These are phyloP conservation scores for Sciurus carolinensis DNA, from an alignment of 2,797 vertebrate species.

Conservation along the genomic window DNA sequence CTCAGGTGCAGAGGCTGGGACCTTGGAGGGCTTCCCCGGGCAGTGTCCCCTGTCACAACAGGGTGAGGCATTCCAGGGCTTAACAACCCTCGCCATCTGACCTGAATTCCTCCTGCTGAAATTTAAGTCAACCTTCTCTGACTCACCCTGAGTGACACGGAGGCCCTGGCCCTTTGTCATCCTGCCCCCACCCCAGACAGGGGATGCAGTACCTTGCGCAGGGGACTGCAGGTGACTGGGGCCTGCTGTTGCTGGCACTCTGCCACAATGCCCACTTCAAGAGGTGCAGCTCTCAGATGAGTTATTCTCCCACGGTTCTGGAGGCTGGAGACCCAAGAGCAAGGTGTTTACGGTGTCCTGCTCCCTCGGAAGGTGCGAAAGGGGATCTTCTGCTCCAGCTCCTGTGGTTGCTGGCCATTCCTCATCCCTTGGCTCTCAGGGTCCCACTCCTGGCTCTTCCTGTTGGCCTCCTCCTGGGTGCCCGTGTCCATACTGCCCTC, in stretches of 20 bases:
- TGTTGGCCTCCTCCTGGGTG: accelerated
- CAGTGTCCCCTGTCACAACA: neutral
- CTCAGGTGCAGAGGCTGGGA: neutral
- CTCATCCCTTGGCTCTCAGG: accelerated
- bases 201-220: neutral
- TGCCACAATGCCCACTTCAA: neutral
- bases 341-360: neutral
- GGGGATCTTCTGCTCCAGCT: neutral
- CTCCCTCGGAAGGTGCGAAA: accelerated
- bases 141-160: neutral
- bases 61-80: neutral
- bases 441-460: accelerated
- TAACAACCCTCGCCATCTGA: constrained; percentile 75
- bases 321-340: neutral
- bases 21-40: accelerated
- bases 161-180: neutral
- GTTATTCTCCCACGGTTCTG: neutral
- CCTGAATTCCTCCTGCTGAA: constrained; percentile 74
- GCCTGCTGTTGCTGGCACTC: neutral
- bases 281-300: accelerated
- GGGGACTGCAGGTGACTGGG: neutral
- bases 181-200: neutral
- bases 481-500: neutral
- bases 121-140: neutral
- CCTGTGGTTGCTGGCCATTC: accelerated